Conservation (phyloP, 2,888 invertebrate genomes). For the Halictus quadricinctus region DNA sequence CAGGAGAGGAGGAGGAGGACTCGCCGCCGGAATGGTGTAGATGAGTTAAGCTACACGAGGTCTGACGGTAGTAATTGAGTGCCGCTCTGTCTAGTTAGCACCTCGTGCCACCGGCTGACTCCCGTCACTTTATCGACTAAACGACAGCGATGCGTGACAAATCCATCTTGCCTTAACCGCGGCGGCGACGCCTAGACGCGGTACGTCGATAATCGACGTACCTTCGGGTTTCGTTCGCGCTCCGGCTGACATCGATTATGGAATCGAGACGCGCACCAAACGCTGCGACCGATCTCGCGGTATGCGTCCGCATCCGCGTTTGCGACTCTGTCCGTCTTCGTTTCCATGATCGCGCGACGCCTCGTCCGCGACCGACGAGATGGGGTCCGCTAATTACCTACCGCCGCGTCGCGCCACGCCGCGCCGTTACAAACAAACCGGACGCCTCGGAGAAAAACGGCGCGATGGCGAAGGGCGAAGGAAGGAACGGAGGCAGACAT, state of each 20-base stretch:
- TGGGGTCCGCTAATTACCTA: slow-evolving; percentile 52
- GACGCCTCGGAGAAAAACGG: slow-evolving; percentile 12
- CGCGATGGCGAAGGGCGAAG: neutral
- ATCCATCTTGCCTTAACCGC: slow-evolving; percentile 79
- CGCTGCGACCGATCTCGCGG: neutral
- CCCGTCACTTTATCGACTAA: slow-evolving; percentile 81
- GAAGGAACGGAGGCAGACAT: neutral
- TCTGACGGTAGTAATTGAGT: slow-evolving; percentile 82
- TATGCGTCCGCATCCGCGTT: neutral
- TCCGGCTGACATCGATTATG: slow-evolving; percentile 27
- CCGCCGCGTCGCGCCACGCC: neutral
- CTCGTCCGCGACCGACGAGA: neutral
- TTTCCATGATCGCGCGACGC: neutral
- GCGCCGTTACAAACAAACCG: slow-evolving; percentile 34
- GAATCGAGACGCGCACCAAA: slow-evolving; percentile 2
- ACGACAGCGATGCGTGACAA: slow-evolving; percentile 80
- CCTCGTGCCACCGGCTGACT: slow-evolving; percentile 72
- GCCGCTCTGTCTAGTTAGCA: slow-evolving; percentile 82
- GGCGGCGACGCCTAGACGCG: slow-evolving; percentile 59
- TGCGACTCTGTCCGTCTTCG: neutral
- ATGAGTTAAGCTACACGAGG: slow-evolving; percentile 81
- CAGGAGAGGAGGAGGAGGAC: slow-evolving; percentile 54
- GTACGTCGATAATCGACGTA: slow-evolving; percentile 69
- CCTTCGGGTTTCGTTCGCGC: slow-evolving; percentile 43
- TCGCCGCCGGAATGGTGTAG: slow-evolving; percentile 67